Percentiles rank a stretch among this genome's conserved stretches.
Evolutionary conservation across 64 coral and sea anemone genomes (phyloP).

Genomic region (Montipora capricornis): DNA sequence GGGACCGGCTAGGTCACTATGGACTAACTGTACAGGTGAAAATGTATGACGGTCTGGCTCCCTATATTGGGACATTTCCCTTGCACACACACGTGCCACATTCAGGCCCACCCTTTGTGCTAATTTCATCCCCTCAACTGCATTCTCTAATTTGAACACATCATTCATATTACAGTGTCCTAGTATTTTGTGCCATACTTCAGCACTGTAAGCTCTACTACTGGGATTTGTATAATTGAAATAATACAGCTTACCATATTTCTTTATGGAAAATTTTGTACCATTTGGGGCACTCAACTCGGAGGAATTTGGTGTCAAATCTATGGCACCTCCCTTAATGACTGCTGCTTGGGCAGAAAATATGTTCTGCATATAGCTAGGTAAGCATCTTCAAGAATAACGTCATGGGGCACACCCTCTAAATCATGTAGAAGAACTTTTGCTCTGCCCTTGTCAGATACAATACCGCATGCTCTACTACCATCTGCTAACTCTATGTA

Average conservation of each 20-base stretch:
- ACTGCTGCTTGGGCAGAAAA: slow-evolving; percentile 66
- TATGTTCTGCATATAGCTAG: slow-evolving; percentile 39
- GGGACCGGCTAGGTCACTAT: slow-evolving; percentile 42
- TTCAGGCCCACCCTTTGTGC: slow-evolving; percentile 5
- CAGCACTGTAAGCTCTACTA: too few species aligned
- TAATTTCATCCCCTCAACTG: slow-evolving; percentile 63
- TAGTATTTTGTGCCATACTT: slow-evolving; percentile 37
- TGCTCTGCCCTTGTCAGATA: slow-evolving; percentile 30
- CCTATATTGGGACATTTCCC: slow-evolving; percentile 34
- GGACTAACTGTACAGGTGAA: slow-evolving; percentile 40
- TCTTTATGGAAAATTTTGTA: slow-evolving; percentile 49
- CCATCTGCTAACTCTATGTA: slow-evolving; percentile 74
- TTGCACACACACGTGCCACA: slow-evolving; percentile 42
- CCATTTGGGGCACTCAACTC: slow-evolving; percentile 47
- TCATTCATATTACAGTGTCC: slow-evolving; percentile 46
- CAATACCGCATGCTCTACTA: slow-evolving; percentile 34
- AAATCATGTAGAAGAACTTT: slow-evolving; percentile 41
- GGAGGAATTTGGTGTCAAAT: slow-evolving; percentile 42
- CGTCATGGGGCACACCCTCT: slow-evolving; percentile 24
- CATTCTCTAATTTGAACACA: slow-evolving; percentile 26
- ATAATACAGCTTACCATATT: slow-evolving; percentile 28
- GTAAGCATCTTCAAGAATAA: slow-evolving; percentile 71
- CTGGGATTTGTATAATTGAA: not conserved
- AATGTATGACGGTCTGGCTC: slow-evolving; percentile 14
- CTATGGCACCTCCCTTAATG: slow-evolving; percentile 46